phyloP scores from a whole-genome alignment of 2,113 vertebrate species.

The Rattus norvegicus region GRCr8 NC_086026.1:41714001-41714500 shows the following conservation, averaged over 20 bases:
- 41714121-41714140: not conserved
- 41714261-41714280: not conserved
- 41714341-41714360: constrained; percentile 39
- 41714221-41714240: not conserved
- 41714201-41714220: not conserved
- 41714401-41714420: constrained; percentile 81
- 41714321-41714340: constrained; percentile 32
- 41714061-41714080: not conserved
- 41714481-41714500: constrained; percentile 62
- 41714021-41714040: not conserved
- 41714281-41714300: not conserved
- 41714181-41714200: not conserved
- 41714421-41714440: constrained; percentile 82
- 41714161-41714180: not conserved
- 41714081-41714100: not conserved
- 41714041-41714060: not conserved
- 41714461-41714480: constrained; percentile 81
- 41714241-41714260: too few species aligned
- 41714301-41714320: not conserved
- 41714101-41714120: not conserved
- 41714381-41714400: constrained; percentile 76
- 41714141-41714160: not conserved
- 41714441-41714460: constrained; percentile 58
- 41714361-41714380: constrained; percentile 10
- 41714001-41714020: not conserved